Conservation (phyloP, 2,113 vertebrate genomes). For the Sarotherodon lohbergeri region DNA sequence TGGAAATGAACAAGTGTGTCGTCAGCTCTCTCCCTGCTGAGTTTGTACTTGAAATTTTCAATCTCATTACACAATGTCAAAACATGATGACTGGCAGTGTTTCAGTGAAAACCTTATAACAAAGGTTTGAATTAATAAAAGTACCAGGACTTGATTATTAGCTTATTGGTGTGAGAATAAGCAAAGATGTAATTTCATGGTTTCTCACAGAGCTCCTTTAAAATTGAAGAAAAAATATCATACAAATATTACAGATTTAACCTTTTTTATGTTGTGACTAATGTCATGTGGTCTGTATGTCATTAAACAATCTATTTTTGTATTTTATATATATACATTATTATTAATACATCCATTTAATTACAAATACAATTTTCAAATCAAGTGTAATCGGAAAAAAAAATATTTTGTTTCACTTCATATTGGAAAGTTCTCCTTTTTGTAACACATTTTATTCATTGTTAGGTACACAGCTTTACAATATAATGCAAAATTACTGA, state of each 20-base stretch:
- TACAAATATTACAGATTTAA: neutral
- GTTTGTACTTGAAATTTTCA: constrained; percentile 24
- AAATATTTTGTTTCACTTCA: neutral
- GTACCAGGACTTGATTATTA: neutral
- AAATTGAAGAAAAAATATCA: neutral
- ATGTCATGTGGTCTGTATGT: neutral
- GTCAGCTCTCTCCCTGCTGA: neutral
- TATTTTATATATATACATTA: neutral
- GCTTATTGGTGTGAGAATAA: neutral
- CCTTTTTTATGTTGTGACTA: neutral
- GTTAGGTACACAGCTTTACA: neutral
- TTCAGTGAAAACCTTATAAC: constrained; percentile 7
- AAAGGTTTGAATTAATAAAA: constrained; percentile 35
- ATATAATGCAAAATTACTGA: neutral
- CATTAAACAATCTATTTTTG: neutral
- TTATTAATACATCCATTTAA: neutral
- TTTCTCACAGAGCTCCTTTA: neutral
- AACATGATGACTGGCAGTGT: constrained; percentile 26
- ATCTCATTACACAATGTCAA: constrained; percentile 29
- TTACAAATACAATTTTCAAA: neutral
- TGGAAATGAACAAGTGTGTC: constrained; percentile 25
- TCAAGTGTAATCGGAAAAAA: neutral
- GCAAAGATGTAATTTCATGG: neutral
- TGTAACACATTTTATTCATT: neutral
- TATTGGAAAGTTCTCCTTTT: neutral